Conservation (phyloP, 1,140 invertebrate genomes). For the Cherax destructor region DNA sequence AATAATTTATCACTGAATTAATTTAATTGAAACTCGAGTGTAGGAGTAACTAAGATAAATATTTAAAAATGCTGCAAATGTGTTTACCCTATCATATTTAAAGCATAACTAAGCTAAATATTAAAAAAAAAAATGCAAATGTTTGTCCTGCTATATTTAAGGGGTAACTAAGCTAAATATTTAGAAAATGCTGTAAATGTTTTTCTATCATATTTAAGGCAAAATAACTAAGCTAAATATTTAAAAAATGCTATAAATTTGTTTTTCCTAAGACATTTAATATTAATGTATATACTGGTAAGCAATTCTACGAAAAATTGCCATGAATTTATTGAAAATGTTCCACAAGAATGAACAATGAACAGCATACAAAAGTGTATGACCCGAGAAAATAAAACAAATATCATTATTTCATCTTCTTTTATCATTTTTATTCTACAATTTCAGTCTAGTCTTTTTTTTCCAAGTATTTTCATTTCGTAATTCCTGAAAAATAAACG, state of each 20-base stretch:
- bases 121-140: too few species aligned
- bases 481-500: conserved; percentile 57
- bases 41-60: too few species aligned
- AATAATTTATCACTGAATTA: not conserved
- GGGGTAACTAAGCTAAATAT: too few species aligned
- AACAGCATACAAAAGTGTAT: not conserved
- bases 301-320: not conserved
- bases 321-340: not conserved
- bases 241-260: too few species aligned
- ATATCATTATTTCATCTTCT: conserved; percentile 25
- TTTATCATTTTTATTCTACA: conserved; percentile 58
- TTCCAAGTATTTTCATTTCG: conserved; percentile 35
- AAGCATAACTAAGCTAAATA: not conserved
- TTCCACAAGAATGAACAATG: not conserved
- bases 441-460: conserved; percentile 21
- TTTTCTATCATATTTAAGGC: not conserved
- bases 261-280: not conserved
- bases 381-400: conserved; percentile 4
- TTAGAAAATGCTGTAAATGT: too few species aligned
- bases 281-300: not conserved
- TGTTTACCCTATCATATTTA: not conserved
- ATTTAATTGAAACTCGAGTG: too few species aligned
- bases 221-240: too few species aligned
- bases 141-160: too few species aligned
- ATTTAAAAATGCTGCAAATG: too few species aligned